Conservation (phyloP, 1,140 invertebrate genomes). For the Drosophila willistoni region DNA sequence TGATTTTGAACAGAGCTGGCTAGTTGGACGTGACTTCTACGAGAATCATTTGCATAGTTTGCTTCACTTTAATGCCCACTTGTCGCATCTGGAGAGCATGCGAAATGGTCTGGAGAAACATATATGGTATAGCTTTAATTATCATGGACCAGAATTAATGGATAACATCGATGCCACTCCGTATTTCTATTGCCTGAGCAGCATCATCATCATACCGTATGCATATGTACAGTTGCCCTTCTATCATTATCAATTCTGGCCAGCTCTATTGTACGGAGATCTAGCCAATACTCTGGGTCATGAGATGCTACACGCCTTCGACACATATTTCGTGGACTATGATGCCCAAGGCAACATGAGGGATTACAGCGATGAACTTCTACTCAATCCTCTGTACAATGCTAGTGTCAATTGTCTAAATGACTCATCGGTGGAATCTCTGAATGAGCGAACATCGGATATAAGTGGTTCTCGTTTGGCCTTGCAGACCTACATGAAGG, state of each 20-base stretch:
- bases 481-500: conserved; percentile 51
- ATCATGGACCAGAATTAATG: conserved; percentile 57
- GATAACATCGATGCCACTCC: conserved; percentile 73
- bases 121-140: conserved; percentile 70
- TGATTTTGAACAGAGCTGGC: conserved; percentile 38
- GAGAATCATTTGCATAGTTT: conserved; percentile 62
- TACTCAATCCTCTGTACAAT: conserved; percentile 30
- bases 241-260: conserved; percentile 61
- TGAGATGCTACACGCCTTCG: conserved; percentile 71
- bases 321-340: conserved; percentile 65
- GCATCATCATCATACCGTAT: conserved; percentile 71
- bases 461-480: conserved; percentile 73
- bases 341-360: conserved; percentile 53
- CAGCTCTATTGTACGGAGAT: conserved; percentile 67
- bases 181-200: conserved; percentile 70
- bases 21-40: conserved; percentile 48
- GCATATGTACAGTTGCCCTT: conserved; percentile 71
- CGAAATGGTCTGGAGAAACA: conserved; percentile 13
- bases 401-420: conserved; percentile 50
- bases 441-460: conserved; percentile 65
- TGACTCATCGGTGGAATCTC: conserved; percentile 31
- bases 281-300: conserved; percentile 72
- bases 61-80: conserved; percentile 46
- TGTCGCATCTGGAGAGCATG: conserved; percentile 47
- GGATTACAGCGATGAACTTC: conserved; percentile 58